A percentile compares a stretch with the other conserved stretches of the same genome.
phyloP scores from a whole-genome alignment of 2,797 vertebrate genomes.

The Numenius phaeopus region DNA sequence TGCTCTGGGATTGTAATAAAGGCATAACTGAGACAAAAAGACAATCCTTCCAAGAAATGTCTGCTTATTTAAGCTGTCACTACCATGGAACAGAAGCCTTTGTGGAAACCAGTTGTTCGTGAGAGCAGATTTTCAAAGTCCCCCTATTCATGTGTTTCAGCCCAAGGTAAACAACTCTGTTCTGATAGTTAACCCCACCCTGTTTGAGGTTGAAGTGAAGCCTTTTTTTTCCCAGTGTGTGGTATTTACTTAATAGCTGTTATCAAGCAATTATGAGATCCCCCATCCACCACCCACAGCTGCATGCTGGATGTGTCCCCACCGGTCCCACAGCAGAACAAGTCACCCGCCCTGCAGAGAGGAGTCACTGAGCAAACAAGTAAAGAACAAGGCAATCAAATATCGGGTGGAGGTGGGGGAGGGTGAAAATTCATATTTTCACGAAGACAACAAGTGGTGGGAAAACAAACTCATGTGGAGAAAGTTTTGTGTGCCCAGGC shows the following conservation, averaged over 20 bases:
- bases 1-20: not conserved
- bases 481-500: not conserved
- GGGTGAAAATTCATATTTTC: not conserved
- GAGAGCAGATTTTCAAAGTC: slow-evolving; percentile 25
- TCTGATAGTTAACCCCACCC: slow-evolving; percentile 47
- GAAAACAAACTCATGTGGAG: not conserved
- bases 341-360: not conserved
- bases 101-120: slow-evolving; percentile 12
- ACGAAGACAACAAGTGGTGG: not conserved
- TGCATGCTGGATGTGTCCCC: not conserved
- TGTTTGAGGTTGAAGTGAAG: slow-evolving; percentile 32
- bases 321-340: not conserved
- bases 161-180: slow-evolving; percentile 51
- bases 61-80: slow-evolving; percentile 37
- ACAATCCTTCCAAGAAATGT: slow-evolving; percentile 25
- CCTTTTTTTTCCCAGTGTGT: not conserved
- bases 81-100: not conserved
- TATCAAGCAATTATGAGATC: slow-evolving; percentile 42
- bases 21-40: slow-evolving; percentile 6
- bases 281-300: not conserved
- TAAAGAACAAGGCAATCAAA: not conserved
- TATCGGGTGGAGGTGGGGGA: not conserved
- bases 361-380: slow-evolving; percentile 11
- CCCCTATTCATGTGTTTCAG: not conserved
- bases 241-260: slow-evolving; percentile 49